Conservation (phyloP, 2,888 invertebrate species). For the Pristionchus maxplancki region DNA sequence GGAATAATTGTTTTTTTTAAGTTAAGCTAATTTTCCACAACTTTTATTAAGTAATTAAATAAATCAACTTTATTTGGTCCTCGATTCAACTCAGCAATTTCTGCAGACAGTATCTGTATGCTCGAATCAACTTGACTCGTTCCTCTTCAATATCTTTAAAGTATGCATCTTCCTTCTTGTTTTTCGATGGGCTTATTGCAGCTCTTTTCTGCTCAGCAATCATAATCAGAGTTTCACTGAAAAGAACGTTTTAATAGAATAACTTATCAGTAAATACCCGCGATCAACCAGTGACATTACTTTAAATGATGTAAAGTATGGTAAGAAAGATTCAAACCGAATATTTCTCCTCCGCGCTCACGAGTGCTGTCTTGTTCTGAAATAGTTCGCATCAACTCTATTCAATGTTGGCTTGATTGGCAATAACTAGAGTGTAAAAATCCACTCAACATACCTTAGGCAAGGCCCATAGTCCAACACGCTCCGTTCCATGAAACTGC, state of each 20-base stretch:
- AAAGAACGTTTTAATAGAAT: background rate
- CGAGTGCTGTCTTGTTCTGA: background rate
- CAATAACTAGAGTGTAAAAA: background rate
- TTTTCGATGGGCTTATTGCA: background rate
- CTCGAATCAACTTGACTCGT: background rate
- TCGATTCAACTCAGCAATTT: background rate
- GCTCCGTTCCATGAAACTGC: background rate
- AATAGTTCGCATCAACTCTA: no score
- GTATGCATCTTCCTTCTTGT: background rate
- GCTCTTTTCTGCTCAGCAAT: background rate
- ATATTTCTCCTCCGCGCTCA: background rate
- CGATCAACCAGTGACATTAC: background rate
- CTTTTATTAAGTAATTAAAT: no score
- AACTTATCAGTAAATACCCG: no score
- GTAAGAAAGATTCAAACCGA: no score
- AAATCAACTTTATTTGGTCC: background rate
- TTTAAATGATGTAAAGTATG: background rate
- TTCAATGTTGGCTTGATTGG: no score
- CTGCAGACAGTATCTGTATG: background rate
- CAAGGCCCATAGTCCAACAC: background rate
- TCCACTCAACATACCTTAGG: background rate
- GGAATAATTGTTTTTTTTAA: no score
- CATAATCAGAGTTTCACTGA: background rate
- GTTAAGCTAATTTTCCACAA: no score
- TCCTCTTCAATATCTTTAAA: background rate